These are phyloP conservation scores for Danio choprae DNA, from an alignment of 2,797 vertebrate species.

Conservation along the genomic window DNA sequence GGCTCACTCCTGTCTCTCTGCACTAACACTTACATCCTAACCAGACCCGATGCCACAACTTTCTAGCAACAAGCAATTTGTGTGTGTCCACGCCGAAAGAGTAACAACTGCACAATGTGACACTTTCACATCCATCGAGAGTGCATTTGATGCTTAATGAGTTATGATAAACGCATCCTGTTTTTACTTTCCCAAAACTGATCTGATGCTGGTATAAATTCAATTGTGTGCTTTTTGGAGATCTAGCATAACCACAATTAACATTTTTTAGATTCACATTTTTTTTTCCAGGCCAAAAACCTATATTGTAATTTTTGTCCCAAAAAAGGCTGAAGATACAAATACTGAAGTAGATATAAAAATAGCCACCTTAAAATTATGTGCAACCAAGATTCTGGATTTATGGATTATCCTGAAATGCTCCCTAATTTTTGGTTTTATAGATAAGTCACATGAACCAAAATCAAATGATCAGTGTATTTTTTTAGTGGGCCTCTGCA, in stretches of 20 bases:
- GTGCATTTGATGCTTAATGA: neutral
- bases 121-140: neutral
- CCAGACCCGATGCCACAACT: conserved; percentile 12
- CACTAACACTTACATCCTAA: neutral
- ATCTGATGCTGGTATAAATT: neutral
- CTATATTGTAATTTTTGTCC: too few species aligned
- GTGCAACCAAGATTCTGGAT: too few species aligned
- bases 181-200: neutral
- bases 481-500: too few species aligned
- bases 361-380: too few species aligned
- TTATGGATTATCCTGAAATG: too few species aligned
- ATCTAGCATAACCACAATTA: neutral
- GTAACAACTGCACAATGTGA: neutral
- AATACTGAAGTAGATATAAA: too few species aligned
- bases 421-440: too few species aligned
- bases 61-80: conserved; percentile 16
- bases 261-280: too few species aligned
- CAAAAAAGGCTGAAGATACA: too few species aligned
- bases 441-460: too few species aligned
- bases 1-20: neutral
- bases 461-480: too few species aligned
- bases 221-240: neutral
- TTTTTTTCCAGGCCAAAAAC: too few species aligned
- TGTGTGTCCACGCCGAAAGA: neutral
- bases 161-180: neutral